A percentile compares a stretch with the other conserved stretches of the same genome.
These are phyloP conservation scores for Pygoscelis adeliae DNA, from an alignment of 2,113 vertebrate species.

Conservation along the genomic window DNA sequence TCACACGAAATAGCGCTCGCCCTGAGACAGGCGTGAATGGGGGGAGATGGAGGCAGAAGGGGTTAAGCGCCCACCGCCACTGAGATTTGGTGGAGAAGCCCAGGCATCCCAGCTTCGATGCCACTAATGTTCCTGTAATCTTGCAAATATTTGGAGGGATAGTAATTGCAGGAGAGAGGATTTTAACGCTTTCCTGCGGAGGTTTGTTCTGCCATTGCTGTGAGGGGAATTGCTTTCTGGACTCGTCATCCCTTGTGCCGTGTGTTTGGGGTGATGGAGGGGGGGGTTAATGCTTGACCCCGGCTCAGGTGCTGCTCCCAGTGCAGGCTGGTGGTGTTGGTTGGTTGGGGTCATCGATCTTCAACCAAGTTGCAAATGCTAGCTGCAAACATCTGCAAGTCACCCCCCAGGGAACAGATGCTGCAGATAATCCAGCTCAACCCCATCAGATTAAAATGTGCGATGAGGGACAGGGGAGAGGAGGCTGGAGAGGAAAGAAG, in stretches of 20 bases:
- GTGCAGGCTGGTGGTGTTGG: neutral
- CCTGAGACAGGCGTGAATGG: neutral
- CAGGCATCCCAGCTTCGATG: neutral
- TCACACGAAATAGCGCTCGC: fast-evolving
- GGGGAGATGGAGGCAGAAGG: neutral
- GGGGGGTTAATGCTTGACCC: neutral
- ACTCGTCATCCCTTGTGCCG: fast-evolving
- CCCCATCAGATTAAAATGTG: conserved; percentile 63
- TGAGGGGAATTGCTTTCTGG: neutral
- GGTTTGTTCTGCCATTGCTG: neutral
- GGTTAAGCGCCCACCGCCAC: neutral
- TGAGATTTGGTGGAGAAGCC: neutral
- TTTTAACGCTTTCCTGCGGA: conserved; percentile 15
- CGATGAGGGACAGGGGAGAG: neutral
- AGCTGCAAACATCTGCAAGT: conserved; percentile 62
- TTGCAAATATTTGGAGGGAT: conserved; percentile 52
- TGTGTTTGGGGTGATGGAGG: neutral
- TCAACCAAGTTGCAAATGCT: neutral
- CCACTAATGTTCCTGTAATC: conserved; percentile 54
- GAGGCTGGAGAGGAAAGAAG: neutral
- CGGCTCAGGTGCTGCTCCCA: fast-evolving
- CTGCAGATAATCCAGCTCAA: conserved; percentile 71
- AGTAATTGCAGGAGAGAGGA: conserved; percentile 24
- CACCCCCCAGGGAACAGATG: conserved; percentile 67
- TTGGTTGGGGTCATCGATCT: neutral